Evolutionary conservation across 1,140 invertebrate species (phyloP), one percentile per base, ranked within the genome.

Genomic region (Lepidurus arcticus): DNA sequence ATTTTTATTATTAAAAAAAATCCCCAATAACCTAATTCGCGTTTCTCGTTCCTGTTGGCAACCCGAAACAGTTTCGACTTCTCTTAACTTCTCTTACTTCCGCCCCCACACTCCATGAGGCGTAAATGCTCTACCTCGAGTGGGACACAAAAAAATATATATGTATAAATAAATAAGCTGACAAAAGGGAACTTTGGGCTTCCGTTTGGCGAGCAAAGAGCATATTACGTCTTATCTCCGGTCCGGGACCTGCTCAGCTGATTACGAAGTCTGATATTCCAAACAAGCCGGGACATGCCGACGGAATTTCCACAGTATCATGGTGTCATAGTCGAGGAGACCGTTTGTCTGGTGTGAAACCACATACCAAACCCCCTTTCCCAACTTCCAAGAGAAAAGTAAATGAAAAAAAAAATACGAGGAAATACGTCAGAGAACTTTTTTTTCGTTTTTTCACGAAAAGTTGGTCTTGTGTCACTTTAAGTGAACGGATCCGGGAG

Each of bases 291-390:
- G 9, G 21, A 65, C n/a, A 7, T 21, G 53, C n/a, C 53, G 53
- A 13, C 53, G 21, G 21, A 65, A 65, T 65, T 65, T 65, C 16
- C 53, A 65, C 21, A 21, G 53, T 65, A 65, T 13, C 53, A 11
- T 9, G 53, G 53, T 65, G 53, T 65, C 53, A 65, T 65, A 13
- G 13, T 21, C 0, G 16, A 65, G 53, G 53, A 13, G 53, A 65
- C 53, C 53, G 53, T 21, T 65, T 65, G 53, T 65, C 53, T 65
- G 53, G n/a, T 65, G 53, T 65, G 53, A 65, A 65, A 65, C n/a
- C 45, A 47, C 45, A 21, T 7, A 65, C n/a, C 53, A 1, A 13
- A 13, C 53, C 3, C 9, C 53, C 21, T 21, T 21, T 65, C 53
- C 53, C 47, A 21, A 65, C 47, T 26, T 1, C 2, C 26, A 2